Evolutionary conservation across 1,140 invertebrate genomes (phyloP), one percentile per base, ranked within the genome.

Genomic region (Cherax destructor): DNA sequence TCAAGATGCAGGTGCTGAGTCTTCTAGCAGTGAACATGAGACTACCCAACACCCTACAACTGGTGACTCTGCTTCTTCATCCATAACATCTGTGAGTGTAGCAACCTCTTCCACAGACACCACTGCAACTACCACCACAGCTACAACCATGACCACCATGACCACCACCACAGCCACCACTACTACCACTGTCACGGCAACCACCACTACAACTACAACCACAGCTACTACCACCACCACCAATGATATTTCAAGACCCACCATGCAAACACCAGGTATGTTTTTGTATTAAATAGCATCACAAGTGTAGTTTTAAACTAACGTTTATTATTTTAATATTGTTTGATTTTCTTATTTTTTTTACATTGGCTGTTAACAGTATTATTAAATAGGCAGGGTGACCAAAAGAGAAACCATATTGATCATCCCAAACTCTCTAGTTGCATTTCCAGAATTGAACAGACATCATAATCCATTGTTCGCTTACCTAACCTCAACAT

Each of bases 121-220:
- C 21, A 56, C 50, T 7, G 30, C 69, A 41, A 56, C 49, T 41
- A 69, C 77, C 47, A 74, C 84, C 49, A 72, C 61, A 6, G 41
- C 69, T 50, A 72, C 49, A 16, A 88, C 86, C 21, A 80, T 50
- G 11, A 50, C 78, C 5, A 65, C 61, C 18, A 49, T 41, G 4
- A 80, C 86, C 3, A 65, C 86, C 47, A 30, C 86, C 3, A 80
- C 86, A 21, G 49, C 61, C 18, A 50, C 52, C 18, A 84, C 83
- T 24, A 78, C 88, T 41, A 85, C 88, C 41, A 85, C 88, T 24
- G 86, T 79, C 65, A 89, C 87, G 18, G 59, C 87, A 16, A 91
- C 87, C 65, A 89, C 87, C 18, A 59, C 87, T n/a, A 18, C 79
- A 3, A 83, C 79, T 10, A 76, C 87, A 24, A 83, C 79, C 47